Conservation (phyloP, 2,113 vertebrate species). For the Morone chrysops region DNA sequence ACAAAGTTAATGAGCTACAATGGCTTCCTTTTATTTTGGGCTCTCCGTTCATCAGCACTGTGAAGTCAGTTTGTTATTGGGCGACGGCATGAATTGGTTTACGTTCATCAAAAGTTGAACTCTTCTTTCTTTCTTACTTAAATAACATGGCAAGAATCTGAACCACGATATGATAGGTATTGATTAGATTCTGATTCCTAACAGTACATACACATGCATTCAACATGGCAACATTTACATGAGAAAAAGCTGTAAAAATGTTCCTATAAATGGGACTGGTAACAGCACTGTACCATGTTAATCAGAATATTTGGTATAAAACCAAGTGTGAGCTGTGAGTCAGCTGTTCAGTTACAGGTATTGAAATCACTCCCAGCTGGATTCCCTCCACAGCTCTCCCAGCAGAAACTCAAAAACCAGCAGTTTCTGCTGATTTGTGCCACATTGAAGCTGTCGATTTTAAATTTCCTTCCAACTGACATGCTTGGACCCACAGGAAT, state of each 20-base stretch:
- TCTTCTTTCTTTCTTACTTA: background rate
- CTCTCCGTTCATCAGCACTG: too few relatives aligned
- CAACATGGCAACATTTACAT: background rate
- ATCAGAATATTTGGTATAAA: background rate
- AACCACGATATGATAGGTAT: background rate
- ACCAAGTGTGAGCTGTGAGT: constrained; percentile 18
- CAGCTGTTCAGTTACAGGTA: background rate
- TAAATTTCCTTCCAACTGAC: constrained; percentile 16
- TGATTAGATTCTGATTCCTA: too few relatives aligned
- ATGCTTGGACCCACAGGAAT: constrained; percentile 8
- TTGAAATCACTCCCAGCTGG: constrained; percentile 26
- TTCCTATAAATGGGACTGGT: too few relatives aligned
- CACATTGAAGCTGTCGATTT: constrained; percentile 3
- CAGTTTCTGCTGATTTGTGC: constrained; percentile 40
- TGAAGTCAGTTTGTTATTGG: too few relatives aligned
- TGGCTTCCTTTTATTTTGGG: too few relatives aligned
- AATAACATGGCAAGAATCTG: background rate
- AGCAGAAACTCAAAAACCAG: constrained; percentile 18
- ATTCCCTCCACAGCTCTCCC: background rate
- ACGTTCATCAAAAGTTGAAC: too few relatives aligned
- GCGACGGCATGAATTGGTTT: too few relatives aligned
- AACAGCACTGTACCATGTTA: too few relatives aligned
- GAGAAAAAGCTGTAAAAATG: background rate
- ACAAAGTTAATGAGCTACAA: too few relatives aligned
- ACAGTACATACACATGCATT: background rate